Evolutionary conservation across 2,888 invertebrate genomes (phyloP).

Genomic region (Rhagonycha lutea): DNA sequence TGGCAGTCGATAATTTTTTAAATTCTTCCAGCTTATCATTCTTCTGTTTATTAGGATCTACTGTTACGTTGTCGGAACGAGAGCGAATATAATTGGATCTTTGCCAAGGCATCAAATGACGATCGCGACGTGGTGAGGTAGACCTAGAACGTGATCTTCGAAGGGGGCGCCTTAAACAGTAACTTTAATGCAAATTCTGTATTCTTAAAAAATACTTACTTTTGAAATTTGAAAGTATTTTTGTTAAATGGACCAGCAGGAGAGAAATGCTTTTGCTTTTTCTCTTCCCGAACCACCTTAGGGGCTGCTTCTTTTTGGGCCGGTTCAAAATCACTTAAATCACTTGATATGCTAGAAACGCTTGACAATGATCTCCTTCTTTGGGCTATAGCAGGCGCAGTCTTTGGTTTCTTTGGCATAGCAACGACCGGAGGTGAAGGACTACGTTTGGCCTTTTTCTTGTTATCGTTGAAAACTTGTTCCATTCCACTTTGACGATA

Average conservation of each 20-base stretch:
- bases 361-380: constrained; percentile 58
- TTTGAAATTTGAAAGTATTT: neutral
- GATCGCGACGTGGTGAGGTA: constrained; percentile 20
- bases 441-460: constrained; percentile 45
- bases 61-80: constrained; percentile 26
- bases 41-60: constrained; percentile 42
- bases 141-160: constrained; percentile 21
- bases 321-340: constrained; percentile 44
- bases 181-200: neutral
- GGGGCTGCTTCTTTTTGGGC: neutral
- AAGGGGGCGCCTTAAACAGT: neutral
- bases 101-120: constrained; percentile 36
- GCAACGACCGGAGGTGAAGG: constrained; percentile 63
- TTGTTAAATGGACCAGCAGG: constrained; percentile 5
- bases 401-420: constrained; percentile 48
- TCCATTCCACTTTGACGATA: constrained; percentile 35
- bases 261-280: neutral
- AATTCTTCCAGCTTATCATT: constrained; percentile 61
- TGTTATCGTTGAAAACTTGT: constrained; percentile 1
- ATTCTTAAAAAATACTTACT: neutral
- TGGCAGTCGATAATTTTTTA: constrained; percentile 55
- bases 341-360: constrained; percentile 59
- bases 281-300: neutral
- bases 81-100: constrained; percentile 39
- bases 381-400: constrained; percentile 39